Conservation (phyloP, 2,888 invertebrate genomes). For the Xylocampa areola region DNA sequence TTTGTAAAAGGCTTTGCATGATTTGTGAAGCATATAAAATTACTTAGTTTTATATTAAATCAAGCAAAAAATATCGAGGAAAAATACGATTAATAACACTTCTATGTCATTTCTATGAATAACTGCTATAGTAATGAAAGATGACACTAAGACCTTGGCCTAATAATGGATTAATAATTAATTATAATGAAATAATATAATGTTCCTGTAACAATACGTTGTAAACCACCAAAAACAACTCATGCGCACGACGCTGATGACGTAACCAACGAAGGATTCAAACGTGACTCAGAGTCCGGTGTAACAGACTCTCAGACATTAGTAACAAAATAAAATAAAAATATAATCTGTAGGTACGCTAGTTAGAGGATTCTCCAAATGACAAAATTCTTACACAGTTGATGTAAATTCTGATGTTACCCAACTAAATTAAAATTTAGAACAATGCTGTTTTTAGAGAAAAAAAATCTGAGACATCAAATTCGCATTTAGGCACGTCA, state of each 20-base stretch:
- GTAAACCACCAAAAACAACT: conserved; percentile 60
- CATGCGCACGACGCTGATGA: conserved; percentile 75
- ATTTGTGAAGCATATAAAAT: no score
- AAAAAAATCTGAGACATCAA: no score
- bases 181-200: conserved; percentile 46
- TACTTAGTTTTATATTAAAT: no score
- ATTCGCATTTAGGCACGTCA: no score
- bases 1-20: no score
- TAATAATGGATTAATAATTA: conserved; percentile 43
- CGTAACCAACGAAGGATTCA: conserved; percentile 79
- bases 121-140: conserved; percentile 24
- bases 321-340: conserved; percentile 58
- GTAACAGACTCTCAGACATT: conserved; percentile 61
- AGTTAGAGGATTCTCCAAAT: no score
- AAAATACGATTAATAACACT: no score
- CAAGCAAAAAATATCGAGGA: no score
- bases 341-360: conserved; percentile 48
- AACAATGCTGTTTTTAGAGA: no score
- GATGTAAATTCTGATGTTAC: no score
- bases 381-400: no score
- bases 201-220: conserved; percentile 51
- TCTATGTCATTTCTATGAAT: conserved; percentile 8
- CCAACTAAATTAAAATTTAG: no score
- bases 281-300: conserved; percentile 76
- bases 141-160: conserved; percentile 9